Evolutionary conservation across 2,888 invertebrate genomes (phyloP).

Genomic region (Drosophila yooni): DNA sequence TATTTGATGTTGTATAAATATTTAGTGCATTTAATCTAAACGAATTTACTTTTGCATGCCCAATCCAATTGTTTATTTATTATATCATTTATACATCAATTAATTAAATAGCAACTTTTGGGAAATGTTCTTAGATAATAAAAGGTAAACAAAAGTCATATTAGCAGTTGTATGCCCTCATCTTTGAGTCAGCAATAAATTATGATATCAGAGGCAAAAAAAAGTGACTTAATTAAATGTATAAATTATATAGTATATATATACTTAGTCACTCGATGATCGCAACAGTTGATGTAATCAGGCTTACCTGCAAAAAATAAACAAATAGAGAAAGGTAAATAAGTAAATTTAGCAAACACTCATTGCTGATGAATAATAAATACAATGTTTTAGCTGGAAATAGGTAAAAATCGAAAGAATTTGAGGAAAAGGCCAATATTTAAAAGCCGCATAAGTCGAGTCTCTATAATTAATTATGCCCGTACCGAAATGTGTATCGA

Average conservation of each 20-base stretch:
- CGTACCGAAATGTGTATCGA: constrained; percentile 10
- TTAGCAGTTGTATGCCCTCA: constrained; percentile 6
- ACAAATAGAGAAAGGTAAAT: constrained; percentile 21
- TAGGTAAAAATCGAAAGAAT: constrained; percentile 6
- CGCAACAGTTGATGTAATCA: constrained; percentile 45
- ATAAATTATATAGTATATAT: constrained; percentile 26
- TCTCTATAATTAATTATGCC: constrained; percentile 27
- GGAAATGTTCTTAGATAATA: neutral
- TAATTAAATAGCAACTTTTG: neutral
- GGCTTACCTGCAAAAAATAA: constrained; percentile 54
- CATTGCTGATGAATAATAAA: constrained; percentile 5
- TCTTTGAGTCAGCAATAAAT: constrained; percentile 54
- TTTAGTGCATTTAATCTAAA: neutral
- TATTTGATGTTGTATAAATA: neutral
- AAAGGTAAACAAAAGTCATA: neutral
- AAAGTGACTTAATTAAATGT: constrained; percentile 18
- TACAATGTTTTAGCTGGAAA: constrained; percentile 6
- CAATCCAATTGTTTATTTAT: neutral
- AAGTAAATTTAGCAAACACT: constrained; percentile 24
- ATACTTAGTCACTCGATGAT: constrained; percentile 53
- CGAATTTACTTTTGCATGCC: neutral
- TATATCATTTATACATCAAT: neutral
- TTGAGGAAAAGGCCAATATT: constrained; percentile 2
- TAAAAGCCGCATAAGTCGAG: constrained; percentile 8
- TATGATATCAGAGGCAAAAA: constrained; percentile 51